Percentiles rank a stretch among this genome's conserved stretches.
Evolutionary conservation across 2,888 invertebrate genomes (phyloP).

Genomic region (Chrysolina oricalcia): DNA sequence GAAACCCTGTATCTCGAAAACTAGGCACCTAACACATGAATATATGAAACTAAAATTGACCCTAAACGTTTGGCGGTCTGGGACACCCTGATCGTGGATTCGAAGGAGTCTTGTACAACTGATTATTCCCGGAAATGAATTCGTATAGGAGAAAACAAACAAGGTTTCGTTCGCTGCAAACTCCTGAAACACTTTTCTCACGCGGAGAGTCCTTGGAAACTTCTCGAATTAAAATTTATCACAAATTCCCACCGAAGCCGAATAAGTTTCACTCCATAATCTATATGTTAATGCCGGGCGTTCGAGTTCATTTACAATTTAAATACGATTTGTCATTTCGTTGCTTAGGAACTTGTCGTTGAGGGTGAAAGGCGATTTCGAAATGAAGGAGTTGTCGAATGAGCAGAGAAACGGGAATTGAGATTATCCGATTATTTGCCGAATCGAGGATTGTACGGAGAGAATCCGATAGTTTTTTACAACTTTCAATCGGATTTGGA

Average conservation of each 20-base stretch:
- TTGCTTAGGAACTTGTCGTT: constrained; percentile 34
- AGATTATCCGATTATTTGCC: background rate
- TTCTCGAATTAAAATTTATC: constrained; percentile 27
- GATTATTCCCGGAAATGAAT: background rate
- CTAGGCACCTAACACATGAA: too few relatives aligned
- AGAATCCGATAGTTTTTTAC: background rate
- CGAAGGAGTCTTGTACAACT: too few relatives aligned
- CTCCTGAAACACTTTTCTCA: background rate
- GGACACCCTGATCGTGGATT: too few relatives aligned
- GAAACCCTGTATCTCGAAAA: too few relatives aligned
- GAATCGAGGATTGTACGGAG: background rate
- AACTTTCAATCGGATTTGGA: too few relatives aligned
- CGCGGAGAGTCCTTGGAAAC: constrained; percentile 17
- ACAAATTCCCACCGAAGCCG: constrained; percentile 9
- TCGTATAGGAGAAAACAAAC: background rate
- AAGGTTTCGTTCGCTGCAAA: background rate
- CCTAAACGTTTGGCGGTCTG: too few relatives aligned
- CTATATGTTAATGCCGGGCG: constrained; percentile 39
- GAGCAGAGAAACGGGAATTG: constrained; percentile 7
- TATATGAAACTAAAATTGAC: too few relatives aligned
- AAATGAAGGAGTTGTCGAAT: constrained; percentile 30
- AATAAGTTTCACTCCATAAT: constrained; percentile 32
- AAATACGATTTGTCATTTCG: constrained; percentile 46
- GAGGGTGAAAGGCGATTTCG: constrained; percentile 30
- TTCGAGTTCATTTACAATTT: constrained; percentile 55